Percentiles rank a stretch among this genome's conserved stretches.
Conservation (phyloP, 2,888 invertebrate species). For the Drosophila prostipennis region DNA sequence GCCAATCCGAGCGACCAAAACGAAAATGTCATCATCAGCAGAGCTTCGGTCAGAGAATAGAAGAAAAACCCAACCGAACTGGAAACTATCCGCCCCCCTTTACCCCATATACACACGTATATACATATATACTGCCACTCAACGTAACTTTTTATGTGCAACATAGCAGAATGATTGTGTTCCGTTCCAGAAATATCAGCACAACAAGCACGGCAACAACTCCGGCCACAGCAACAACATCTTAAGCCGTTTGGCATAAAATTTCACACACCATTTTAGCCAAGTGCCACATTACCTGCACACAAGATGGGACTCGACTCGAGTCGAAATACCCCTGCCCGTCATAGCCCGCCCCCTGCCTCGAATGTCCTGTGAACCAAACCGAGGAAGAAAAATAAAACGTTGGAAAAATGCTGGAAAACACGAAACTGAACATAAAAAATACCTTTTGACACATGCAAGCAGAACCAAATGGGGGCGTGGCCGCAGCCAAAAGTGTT, state of each 20-base stretch:
- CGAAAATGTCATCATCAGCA: constrained; percentile 78
- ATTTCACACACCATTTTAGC: constrained; percentile 82
- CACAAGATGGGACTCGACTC: constrained; percentile 76
- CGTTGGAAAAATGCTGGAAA: constrained; percentile 71
- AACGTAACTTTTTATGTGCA: constrained; percentile 79
- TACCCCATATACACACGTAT: background rate
- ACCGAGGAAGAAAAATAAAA: constrained; percentile 62
- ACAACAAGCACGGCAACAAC: constrained; percentile 65
- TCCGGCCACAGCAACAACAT: constrained; percentile 48
- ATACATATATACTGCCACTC: constrained; percentile 65
- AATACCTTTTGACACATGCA: constrained; percentile 81
- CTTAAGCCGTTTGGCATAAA: constrained; percentile 81
- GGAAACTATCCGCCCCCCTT: constrained; percentile 11
- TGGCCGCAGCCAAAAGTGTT: constrained; percentile 43
- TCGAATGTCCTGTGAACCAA: constrained; percentile 22
- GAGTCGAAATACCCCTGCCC: constrained; percentile 11
- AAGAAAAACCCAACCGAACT: constrained; percentile 37
- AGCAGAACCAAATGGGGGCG: constrained; percentile 54
- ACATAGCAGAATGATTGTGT: constrained; percentile 79
- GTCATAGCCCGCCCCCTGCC: background rate
- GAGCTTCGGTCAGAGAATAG: constrained; percentile 56
- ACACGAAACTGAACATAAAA: constrained; percentile 77
- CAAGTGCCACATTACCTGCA: constrained; percentile 82
- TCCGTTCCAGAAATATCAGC: constrained; percentile 80
- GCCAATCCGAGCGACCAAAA: constrained; percentile 69